phyloP scores from a whole-genome alignment of 2,113 vertebrate genomes.

The Isurus oxyrinchus region DNA sequence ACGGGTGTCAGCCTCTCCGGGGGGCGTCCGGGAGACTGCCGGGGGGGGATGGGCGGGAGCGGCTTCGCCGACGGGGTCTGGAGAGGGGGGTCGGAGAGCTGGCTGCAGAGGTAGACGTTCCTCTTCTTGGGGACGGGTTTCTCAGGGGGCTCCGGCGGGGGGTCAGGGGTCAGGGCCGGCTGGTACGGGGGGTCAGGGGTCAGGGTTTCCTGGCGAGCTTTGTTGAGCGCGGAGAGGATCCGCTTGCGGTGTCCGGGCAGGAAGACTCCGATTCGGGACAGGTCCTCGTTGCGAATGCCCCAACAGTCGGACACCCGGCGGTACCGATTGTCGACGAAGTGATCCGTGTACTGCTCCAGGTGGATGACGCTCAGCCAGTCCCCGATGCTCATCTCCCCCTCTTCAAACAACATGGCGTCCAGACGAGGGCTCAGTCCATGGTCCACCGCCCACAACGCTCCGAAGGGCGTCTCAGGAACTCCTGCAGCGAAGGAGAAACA shows the following conservation, averaged over 20 bases:
- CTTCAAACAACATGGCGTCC: conserved; percentile 50
- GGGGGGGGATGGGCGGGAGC: conserved; percentile 75
- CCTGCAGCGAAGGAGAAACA: not conserved
- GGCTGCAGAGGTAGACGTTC: conserved; percentile 54
- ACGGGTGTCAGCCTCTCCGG: conserved; percentile 54
- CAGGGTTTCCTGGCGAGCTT: conserved; percentile 47
- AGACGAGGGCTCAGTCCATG: not conserved
- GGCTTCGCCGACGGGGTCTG: not conserved
- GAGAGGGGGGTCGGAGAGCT: accelerated
- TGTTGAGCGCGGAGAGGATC: conserved; percentile 72
- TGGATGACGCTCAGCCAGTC: conserved; percentile 74
- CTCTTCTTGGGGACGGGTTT: conserved; percentile 68
- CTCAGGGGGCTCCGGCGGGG: not conserved
- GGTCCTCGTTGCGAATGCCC: conserved; percentile 53
- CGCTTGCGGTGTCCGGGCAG: conserved; percentile 80
- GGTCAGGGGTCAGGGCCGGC: not conserved
- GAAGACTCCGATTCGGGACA: conserved; percentile 66
- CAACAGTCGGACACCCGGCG: conserved; percentile 60
- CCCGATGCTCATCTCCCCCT: conserved; percentile 45
- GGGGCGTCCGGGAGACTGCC: conserved; percentile 63
- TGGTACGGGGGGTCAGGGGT: accelerated
- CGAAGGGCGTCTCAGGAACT: not conserved
- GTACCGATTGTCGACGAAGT: conserved; percentile 60
- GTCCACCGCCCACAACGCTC: not conserved
- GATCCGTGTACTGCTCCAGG: conserved; percentile 73